Percentiles rank a stretch among this genome's conserved stretches.
Evolutionary conservation across 1,140 invertebrate species (phyloP).

Genomic region (Cydia fagiglandana): DNA sequence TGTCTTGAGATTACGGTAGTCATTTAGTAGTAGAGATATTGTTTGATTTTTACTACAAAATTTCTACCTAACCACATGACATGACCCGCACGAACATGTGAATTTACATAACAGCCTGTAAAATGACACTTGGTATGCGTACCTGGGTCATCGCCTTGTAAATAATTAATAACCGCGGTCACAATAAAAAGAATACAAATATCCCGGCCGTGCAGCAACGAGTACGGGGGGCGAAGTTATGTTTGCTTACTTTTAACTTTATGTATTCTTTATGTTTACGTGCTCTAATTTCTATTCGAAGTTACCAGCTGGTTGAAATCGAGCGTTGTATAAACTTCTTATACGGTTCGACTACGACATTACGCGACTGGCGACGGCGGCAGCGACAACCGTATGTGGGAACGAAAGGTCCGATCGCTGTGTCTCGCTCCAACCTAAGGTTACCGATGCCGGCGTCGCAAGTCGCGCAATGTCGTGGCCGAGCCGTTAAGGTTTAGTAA

Average conservation of each 20-base stretch:
- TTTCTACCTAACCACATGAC: neutral
- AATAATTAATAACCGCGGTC: neutral
- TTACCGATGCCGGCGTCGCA: too few species aligned
- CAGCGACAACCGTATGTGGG: too few species aligned
- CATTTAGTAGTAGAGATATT: too few species aligned
- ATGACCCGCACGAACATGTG: neutral
- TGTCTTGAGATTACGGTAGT: too few species aligned
- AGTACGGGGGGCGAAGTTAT: neutral
- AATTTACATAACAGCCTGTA: neutral
- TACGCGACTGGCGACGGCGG: too few species aligned
- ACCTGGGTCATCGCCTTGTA: neutral
- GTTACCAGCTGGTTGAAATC: conserved; percentile 9
- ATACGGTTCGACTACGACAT: too few species aligned
- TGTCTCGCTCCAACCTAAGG: too few species aligned
- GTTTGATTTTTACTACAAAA: neutral
- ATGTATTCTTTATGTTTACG: neutral
- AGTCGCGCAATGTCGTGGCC: too few species aligned
- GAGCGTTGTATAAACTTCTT: neutral
- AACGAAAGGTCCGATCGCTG: too few species aligned
- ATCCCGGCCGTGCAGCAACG: neutral
- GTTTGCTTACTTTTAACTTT: neutral
- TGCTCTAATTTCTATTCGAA: neutral
- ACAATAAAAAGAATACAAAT: neutral
- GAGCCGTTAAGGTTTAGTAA: too few species aligned
- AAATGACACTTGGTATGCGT: neutral